These are phyloP conservation scores for Smittia aterrima DNA, from an alignment of 2,888 invertebrate genomes.

Conservation along the genomic window DNA sequence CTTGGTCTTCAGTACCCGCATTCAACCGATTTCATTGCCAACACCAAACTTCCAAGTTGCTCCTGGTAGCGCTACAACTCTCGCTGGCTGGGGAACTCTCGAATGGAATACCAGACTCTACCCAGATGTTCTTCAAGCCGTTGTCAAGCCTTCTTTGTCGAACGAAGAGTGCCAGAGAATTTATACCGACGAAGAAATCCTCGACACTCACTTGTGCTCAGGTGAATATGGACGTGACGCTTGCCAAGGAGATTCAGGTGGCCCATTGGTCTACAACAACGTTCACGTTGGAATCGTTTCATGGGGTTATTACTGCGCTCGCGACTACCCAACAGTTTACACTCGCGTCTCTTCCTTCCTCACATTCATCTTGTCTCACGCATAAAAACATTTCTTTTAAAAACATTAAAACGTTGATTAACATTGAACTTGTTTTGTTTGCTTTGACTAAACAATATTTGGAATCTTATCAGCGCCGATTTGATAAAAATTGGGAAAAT, in stretches of 20 bases:
- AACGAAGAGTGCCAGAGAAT: not conserved
- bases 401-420: too few relatives aligned
- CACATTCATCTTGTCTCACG: not conserved
- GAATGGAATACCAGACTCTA: not conserved
- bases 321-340: slow-evolving; percentile 4
- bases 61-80: not conserved
- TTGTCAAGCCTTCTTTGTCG: not conserved
- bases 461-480: too few relatives aligned
- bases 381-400: not conserved
- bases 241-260: slow-evolving; percentile 34
- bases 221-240: slow-evolving; percentile 31
- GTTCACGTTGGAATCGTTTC: slow-evolving; percentile 14
- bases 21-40: not conserved
- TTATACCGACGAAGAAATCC: not conserved
- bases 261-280: not conserved
- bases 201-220: slow-evolving; percentile 17
- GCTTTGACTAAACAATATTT: too few relatives aligned
- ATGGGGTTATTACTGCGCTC: slow-evolving; percentile 1
- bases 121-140: not conserved
- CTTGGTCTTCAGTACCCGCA: not conserved
- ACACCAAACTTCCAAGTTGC: slow-evolving; percentile 21
- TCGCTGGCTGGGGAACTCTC: slow-evolving; percentile 18
- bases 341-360: slow-evolving; percentile 20
- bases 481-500: too few relatives aligned
- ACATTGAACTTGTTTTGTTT: too few relatives aligned